Base-by-base conservation (phyloP, 2,797 vertebrate species). In the Spheniscus humboldti region DNA sequence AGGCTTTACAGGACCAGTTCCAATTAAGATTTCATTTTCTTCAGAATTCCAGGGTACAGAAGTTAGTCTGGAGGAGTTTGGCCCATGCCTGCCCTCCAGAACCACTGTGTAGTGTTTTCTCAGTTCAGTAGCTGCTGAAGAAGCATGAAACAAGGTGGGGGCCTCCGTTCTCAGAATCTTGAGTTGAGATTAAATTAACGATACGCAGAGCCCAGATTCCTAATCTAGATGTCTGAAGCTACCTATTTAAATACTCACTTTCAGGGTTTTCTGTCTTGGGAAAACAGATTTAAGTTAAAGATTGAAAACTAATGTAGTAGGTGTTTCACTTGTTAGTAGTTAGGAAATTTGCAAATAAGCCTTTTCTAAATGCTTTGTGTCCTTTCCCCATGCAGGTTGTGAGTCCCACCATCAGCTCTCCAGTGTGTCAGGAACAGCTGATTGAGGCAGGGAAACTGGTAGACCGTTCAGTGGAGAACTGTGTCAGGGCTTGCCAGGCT, bases 331-430 rank as follows among this genome's bases (percentile, higher is more conserved):
- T 71, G 31, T 28, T 56, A 62, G 27, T 23, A 63, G 37, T 24
- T 74, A 28, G 24, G 45, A 68, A 55, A 37, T 19, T 33, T 69
- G 39, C 55, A 59, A 30, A 41, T 35, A 63, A 55, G 11, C 35
- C 23, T 63, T 30, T 52, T 18, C 41, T 69, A 39, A 43, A 8
- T 2, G 33, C 50, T 47, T 23, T 4, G 7, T 41, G 6, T 41
- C 33, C 18, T 53, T 7, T 92, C 18, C 33, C 11, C 0, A 0
- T 77, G 18, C 91, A 99, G 99, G 99, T 99, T 90, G 99, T 99
- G 96, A 99, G 99, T 86, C 99, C 99, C 35, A 99, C 99, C 96
- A 99, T 99, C 98, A 99, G 99, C 97, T 99, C 99, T 31, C 99
- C 99, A 0, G 99, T 99, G 97, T 99, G 99, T 86, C 99, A 99